Conservation (phyloP, 2,888 invertebrate species). For the Microctonus brassicae region DNA sequence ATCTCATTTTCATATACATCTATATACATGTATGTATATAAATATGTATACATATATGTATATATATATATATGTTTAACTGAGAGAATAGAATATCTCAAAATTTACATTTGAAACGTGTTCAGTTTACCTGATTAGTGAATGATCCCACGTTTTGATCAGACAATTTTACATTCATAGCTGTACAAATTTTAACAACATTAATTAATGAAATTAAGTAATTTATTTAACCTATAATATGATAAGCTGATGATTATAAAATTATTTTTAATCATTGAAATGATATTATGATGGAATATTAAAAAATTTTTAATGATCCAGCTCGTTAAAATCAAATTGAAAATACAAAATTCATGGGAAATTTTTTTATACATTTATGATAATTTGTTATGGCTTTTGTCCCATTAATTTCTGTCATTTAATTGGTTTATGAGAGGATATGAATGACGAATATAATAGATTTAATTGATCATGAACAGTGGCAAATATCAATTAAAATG, state of each 20-base stretch:
- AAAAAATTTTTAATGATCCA: too few species aligned
- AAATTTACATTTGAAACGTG: slow-evolving; percentile 9
- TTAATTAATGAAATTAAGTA: too few species aligned
- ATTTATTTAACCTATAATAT: too few species aligned
- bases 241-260: too few species aligned
- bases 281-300: too few species aligned
- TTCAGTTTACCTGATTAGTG: not conserved
- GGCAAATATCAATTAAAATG: too few species aligned
- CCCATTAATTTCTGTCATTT: not conserved
- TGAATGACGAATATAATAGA: not conserved
- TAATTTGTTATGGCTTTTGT: not conserved
- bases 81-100: not conserved
- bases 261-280: too few species aligned
- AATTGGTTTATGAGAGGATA: not conserved
- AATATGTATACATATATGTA: too few species aligned
- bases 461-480: not conserved
- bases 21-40: not conserved
- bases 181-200: not conserved
- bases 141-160: slow-evolving; percentile 11
- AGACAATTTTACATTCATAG: not conserved
- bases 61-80: not conserved
- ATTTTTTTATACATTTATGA: too few species aligned
- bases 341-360: too few species aligned
- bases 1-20: not conserved
- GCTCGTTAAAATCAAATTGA: too few species aligned